Conservation (phyloP, 2,113 vertebrate species). For the Chaetodon auriga region DNA sequence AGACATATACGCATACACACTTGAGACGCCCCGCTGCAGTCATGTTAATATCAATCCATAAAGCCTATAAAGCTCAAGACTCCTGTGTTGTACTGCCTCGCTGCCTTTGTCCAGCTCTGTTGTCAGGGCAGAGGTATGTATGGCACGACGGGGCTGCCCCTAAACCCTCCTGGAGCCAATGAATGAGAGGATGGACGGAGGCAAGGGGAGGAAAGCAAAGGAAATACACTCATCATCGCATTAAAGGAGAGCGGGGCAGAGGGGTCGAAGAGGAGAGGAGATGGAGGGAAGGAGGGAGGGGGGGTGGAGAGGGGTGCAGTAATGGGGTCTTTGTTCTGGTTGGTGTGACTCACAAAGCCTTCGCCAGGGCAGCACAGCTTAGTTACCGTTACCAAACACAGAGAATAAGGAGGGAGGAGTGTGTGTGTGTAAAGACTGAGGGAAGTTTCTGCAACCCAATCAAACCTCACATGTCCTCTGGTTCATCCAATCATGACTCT, state of each 20-base stretch:
- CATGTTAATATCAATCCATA: conserved; percentile 70
- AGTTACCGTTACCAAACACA: conserved; percentile 78
- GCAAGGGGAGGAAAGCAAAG: conserved; percentile 67
- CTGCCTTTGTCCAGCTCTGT: conserved; percentile 74
- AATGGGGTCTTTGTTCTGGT: conserved; percentile 82
- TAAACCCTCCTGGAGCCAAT: conserved; percentile 67
- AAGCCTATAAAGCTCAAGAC: conserved; percentile 50
- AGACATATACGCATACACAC: conserved; percentile 29
- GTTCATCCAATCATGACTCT: conserved; percentile 23
- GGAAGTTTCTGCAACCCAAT: conserved; percentile 13
- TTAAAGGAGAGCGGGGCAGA: conserved; percentile 60
- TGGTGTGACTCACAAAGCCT: conserved; percentile 77
- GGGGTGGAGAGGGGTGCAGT: conserved; percentile 40
- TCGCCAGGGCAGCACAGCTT: conserved; percentile 58
- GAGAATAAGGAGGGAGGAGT: conserved; percentile 28
- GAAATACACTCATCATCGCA: conserved; percentile 77
- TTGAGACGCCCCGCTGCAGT: conserved; percentile 23
- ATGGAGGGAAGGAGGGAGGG: conserved; percentile 25
- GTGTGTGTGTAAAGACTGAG: conserved; percentile 1
- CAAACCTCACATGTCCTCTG: conserved; percentile 7
- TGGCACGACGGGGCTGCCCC: conserved; percentile 64
- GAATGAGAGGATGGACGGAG: conserved; percentile 75
- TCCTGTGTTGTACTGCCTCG: conserved; percentile 46
- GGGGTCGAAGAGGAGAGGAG: conserved; percentile 41
- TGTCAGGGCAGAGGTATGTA: conserved; percentile 81